Conservation (phyloP, 2,888 invertebrate genomes). For the Biston stratarius region DNA sequence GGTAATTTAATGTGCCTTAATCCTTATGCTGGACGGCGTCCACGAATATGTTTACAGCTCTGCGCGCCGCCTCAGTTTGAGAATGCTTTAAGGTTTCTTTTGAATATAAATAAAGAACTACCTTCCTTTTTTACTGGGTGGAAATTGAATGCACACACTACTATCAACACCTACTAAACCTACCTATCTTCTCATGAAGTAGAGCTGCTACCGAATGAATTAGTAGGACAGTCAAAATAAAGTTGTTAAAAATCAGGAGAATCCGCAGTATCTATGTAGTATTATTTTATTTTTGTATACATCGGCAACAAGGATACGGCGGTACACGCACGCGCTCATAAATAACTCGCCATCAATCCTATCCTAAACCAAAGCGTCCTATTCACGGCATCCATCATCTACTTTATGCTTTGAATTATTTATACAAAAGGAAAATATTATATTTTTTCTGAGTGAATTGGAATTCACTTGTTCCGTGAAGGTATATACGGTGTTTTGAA, state of each 20-base stretch:
- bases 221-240: no score
- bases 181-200: no score
- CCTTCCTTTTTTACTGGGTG: no score
- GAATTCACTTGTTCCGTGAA: slow-evolving; percentile 37
- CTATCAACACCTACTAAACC: no score
- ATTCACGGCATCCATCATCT: slow-evolving; percentile 43
- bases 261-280: background rate
- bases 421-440: slow-evolving; percentile 47
- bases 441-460: slow-evolving; percentile 46
- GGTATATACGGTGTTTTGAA: slow-evolving; percentile 1
- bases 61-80: no score
- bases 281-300: background rate
- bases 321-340: slow-evolving; percentile 29
- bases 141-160: no score
- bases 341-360: slow-evolving; percentile 45
- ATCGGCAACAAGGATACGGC: slow-evolving; percentile 1
- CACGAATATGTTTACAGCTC: no score
- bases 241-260: background rate
- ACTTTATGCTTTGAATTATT: slow-evolving; percentile 50
- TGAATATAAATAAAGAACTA: no score
- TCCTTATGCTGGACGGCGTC: no score
- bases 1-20: no score
- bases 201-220: no score
- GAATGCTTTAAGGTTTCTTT: no score
- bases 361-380: slow-evolving; percentile 40